These are phyloP conservation scores for Picus viridis DNA, from an alignment of 2,797 vertebrate species.

Conservation along the genomic window DNA sequence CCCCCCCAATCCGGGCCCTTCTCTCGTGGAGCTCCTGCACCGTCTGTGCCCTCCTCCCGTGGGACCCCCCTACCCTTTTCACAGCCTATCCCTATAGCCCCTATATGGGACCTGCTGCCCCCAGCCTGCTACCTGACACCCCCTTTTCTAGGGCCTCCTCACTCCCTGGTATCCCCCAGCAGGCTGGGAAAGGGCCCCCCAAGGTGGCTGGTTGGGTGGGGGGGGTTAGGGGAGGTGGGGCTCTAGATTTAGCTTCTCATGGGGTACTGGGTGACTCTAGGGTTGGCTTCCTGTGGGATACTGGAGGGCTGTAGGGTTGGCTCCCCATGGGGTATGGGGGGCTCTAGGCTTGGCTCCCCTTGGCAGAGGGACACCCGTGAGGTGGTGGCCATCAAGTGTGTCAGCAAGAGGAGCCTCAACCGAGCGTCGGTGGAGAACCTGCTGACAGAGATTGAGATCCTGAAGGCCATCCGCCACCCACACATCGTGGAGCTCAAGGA, in stretches of 20 bases:
- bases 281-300: not conserved
- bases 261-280: not conserved
- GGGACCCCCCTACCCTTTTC: not conserved
- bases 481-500: conserved; percentile 96
- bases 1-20: too few species aligned
- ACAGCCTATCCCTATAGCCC: fast-evolving
- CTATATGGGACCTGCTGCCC: not conserved
- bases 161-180: fast-evolving
- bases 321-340: not conserved
- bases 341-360: not conserved
- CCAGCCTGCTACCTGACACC: not conserved
- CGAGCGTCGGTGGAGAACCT: conserved; percentile 93
- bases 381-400: conserved; percentile 95
- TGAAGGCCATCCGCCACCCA: conserved; percentile 91
- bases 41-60: too few species aligned
- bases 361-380: conserved; percentile 88
- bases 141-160: not conserved
- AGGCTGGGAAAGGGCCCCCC: not conserved
- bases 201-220: fast-evolving
- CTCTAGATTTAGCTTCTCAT: not conserved
- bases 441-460: conserved; percentile 95
- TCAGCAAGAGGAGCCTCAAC: conserved; percentile 93
- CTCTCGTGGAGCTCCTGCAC: too few species aligned
- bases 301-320: not conserved
- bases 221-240: not conserved